Evolutionary conservation across 2,797 vertebrate genomes (phyloP), one percentile per base, ranked within the genome.

Genomic region (Telmatherina bonti): DNA sequence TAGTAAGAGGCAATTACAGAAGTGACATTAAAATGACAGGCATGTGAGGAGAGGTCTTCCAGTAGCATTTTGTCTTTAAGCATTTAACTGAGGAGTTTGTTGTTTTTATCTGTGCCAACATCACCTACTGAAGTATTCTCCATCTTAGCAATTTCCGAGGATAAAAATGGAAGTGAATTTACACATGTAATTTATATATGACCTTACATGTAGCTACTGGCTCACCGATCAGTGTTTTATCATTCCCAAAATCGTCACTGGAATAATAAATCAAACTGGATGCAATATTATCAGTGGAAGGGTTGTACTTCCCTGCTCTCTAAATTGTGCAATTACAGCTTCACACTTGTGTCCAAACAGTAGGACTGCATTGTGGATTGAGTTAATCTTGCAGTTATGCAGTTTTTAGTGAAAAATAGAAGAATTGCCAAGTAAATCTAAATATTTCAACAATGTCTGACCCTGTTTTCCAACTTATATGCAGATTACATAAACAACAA

Each of bases 71-170:
- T 62, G 60, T 78, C 73, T 38, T 53, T 36, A 78, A 83, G 83
- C 80, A 75, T 79, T 82, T 11, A 54, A 75, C 74, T 78, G 59
- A 45, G 64, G 58, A 79, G 54, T 68, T 54, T 22, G 30, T 15
- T 66, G 74, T 68, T 18, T 58, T 9, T 78, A 53, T 76, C 41
- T 73, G 53, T 65, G 74, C 66, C 72, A 84, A 85, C 72, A 82
- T 55, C 76, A 80, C 79, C 79, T 80, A 78, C 72, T 81, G 70
- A 67, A 85, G n/a, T n/a, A n/a, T n/a, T n/a, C n/a, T n/a, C n/a
- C n/a, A n/a, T n/a, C n/a, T n/a, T n/a, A n/a, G n/a, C n/a, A n/a
- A n/a, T n/a, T n/a, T n/a, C n/a, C n/a, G n/a, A n/a, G n/a, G n/a
- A 8, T 1, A 47, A 47, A 45, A 71, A 72, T 30, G 29, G 10